Evolutionary conservation across 2,888 invertebrate genomes (phyloP).

Genomic region (Eretmocerus hayati): DNA sequence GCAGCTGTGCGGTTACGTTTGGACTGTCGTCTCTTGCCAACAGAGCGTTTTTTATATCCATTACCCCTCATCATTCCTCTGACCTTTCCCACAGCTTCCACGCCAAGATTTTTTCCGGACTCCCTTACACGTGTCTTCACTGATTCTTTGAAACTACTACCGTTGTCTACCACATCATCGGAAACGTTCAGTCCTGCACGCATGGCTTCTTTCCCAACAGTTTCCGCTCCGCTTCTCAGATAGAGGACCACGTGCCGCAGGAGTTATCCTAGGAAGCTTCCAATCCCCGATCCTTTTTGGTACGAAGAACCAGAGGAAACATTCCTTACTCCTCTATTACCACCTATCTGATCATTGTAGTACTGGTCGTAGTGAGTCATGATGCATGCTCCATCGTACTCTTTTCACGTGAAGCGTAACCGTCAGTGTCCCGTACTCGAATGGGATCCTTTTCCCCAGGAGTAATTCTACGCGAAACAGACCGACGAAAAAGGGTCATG

Average conservation of each 20-base stretch:
- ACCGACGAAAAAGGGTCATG: too few relatives aligned
- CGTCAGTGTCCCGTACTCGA: slow-evolving; percentile 13
- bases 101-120: not conserved
- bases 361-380: slow-evolving; percentile 4
- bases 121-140: not conserved
- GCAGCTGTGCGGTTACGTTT: not conserved
- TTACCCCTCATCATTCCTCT: not conserved
- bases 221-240: not conserved
- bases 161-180: not conserved
- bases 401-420: slow-evolving; percentile 13
- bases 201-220: slow-evolving; percentile 2
- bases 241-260: not conserved
- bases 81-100: not conserved
- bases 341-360: slow-evolving; percentile 4
- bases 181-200: not conserved
- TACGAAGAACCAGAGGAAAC: slow-evolving; percentile 7
- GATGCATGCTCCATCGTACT: not conserved
- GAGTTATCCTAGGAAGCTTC: not conserved
- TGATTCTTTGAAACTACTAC: not conserved
- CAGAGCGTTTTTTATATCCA: not conserved
- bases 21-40: not conserved
- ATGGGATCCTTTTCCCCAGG: slow-evolving; percentile 3
- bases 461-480: too few relatives aligned
- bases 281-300: slow-evolving; percentile 11
- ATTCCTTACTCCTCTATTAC: not conserved